A percentile compares a stretch with the other conserved stretches of the same genome.
Conservation (phyloP, 1,140 invertebrate species). For the Aphelinus atriplicis region DNA sequence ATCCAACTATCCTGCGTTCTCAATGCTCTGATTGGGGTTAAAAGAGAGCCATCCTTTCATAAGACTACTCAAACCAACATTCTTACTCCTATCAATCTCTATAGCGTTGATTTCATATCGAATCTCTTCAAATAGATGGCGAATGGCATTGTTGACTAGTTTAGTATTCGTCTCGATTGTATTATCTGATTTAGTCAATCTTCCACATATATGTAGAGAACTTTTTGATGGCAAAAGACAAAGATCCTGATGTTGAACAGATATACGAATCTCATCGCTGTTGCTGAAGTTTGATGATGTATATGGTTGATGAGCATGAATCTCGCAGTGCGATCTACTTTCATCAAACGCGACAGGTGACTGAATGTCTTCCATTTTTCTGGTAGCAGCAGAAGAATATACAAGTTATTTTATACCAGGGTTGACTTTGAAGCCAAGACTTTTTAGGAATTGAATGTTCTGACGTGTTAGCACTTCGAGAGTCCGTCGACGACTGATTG, state of each 20-base stretch:
- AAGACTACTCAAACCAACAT: conserved; percentile 56
- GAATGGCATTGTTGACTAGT: background rate
- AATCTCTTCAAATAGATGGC: conserved; percentile 59
- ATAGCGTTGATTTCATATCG: conserved; percentile 58
- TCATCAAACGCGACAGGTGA: conserved; percentile 41
- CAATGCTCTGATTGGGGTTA: background rate
- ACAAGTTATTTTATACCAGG: background rate
- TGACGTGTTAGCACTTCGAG: background rate
- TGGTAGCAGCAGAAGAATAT: background rate
- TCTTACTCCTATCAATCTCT: conserved; percentile 60
- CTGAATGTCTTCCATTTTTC: background rate
- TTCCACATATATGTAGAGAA: conserved; percentile 53
- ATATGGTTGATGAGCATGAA: conserved; percentile 54
- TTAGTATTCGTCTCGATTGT: background rate
- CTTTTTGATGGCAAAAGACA: conserved; percentile 52
- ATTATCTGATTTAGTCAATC: conserved; percentile 43
- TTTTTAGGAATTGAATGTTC: conserved; percentile 40
- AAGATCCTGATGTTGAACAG: conserved; percentile 56
- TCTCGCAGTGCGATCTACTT: conserved; percentile 52
- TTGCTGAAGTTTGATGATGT: conserved; percentile 50
- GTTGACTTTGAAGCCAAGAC: conserved; percentile 36
- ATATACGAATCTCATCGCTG: conserved; percentile 51
- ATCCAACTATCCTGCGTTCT: conserved; percentile 11
- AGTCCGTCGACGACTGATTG: too few relatives aligned
- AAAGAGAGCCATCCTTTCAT: conserved; percentile 53